phyloP scores from a whole-genome alignment of 2,797 vertebrate species.

The Buphagus erythrorhynchus region DNA sequence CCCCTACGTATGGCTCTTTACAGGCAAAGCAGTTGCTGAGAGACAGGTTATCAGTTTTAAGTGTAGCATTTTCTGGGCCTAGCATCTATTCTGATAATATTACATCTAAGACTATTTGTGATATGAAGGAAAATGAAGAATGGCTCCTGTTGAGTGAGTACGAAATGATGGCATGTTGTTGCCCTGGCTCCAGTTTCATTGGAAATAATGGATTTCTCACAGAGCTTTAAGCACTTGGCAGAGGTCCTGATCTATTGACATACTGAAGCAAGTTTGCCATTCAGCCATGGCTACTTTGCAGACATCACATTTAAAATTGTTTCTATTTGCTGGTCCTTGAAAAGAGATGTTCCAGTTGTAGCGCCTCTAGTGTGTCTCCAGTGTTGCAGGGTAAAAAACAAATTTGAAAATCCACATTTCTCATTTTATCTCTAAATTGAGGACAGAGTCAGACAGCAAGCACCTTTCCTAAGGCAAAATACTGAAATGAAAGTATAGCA shows the following conservation, averaged over 20 bases:
- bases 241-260: background rate
- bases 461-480: background rate
- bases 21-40: conserved; percentile 57
- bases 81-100: background rate
- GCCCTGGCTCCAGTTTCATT: background rate
- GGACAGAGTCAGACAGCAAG: background rate
- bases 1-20: conserved; percentile 11
- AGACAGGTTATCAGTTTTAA: conserved; percentile 46
- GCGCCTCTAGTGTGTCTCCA: background rate
- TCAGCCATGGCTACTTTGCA: background rate
- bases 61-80: background rate
- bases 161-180: background rate
- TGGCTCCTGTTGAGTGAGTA: background rate
- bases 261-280: background rate
- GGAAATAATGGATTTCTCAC: conserved; percentile 10
- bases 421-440: background rate
- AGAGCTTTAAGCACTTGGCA: background rate
- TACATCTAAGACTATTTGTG: conserved; percentile 7
- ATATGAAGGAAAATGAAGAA: background rate
- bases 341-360: background rate
- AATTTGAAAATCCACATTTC: background rate
- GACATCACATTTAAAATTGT: background rate
- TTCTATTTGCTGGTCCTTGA: background rate
- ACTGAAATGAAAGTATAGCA: background rate
- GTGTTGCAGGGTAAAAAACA: background rate